These are phyloP conservation scores for Callorhinus ursinus DNA, from an alignment of 2,113 vertebrate genomes.

Conservation along the genomic window DNA sequence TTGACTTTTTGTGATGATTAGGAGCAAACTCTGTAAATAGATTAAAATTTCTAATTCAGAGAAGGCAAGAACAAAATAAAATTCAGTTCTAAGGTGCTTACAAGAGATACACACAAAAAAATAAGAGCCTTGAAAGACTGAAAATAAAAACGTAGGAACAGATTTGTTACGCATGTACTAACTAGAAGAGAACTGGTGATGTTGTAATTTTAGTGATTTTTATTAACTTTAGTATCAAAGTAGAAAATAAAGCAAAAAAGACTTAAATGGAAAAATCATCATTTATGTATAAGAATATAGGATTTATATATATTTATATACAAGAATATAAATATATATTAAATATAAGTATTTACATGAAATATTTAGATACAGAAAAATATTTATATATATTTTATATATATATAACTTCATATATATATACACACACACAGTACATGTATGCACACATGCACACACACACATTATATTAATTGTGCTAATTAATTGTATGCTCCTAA, in stretches of 20 bases:
- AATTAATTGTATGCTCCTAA: background rate
- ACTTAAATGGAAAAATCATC: background rate
- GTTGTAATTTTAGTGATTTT: background rate
- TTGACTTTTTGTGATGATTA: background rate
- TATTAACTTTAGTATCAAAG: conserved; percentile 9
- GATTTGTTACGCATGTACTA: background rate
- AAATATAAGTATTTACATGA: background rate
- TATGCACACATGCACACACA: background rate
- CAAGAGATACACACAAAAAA: background rate
- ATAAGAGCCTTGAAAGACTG: background rate
- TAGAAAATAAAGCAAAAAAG: conserved; percentile 25
- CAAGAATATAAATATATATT: background rate
- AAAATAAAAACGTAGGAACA: background rate
- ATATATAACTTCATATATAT: background rate
- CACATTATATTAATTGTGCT: background rate
- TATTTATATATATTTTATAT: background rate
- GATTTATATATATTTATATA: background rate
- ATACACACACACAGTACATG: background rate
- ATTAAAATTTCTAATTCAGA: conserved; percentile 47
- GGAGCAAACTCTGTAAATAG: background rate
- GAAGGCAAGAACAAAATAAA: conserved; percentile 7
- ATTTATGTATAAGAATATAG: background rate
- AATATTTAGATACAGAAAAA: background rate
- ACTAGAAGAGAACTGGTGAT: background rate
- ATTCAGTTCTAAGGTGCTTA: background rate